A percentile compares a stretch with the other conserved stretches of the same genome.
Evolutionary conservation across 2,113 vertebrate genomes (phyloP).

Genomic region (Phalacrocorax aristotelis): DNA sequence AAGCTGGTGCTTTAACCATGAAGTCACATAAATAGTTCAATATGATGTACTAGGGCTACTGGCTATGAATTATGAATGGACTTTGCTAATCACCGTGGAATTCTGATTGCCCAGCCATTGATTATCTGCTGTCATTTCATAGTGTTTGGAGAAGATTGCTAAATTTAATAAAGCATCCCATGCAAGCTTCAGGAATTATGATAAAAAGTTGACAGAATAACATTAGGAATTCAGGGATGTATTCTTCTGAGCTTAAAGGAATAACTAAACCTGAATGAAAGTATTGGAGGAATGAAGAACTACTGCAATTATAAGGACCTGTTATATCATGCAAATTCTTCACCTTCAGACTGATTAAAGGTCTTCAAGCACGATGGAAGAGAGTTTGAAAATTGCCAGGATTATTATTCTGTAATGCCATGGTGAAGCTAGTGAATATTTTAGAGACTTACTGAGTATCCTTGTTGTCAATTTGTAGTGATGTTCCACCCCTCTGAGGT

Average conservation of each 20-base stretch:
- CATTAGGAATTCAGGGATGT: not conserved
- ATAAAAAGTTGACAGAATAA: not conserved
- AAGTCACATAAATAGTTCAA: not conserved
- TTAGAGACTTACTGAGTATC: not conserved
- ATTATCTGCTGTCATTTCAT: constrained; percentile 21
- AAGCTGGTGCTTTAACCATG: not conserved
- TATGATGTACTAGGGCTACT: not conserved
- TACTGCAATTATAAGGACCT: not conserved
- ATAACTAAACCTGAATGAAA: not conserved
- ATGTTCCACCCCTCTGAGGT: not conserved
- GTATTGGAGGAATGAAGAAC: not conserved
- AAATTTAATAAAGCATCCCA: not conserved
- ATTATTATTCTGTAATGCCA: not conserved
- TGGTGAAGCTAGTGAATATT: not conserved
- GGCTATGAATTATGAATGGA: constrained; percentile 40
- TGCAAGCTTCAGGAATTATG: not conserved
- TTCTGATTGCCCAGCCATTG: not conserved
- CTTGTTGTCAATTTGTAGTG: not conserved
- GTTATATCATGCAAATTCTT: constrained; percentile 25
- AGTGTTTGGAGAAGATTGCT: not conserved
- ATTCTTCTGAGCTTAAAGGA: not conserved
- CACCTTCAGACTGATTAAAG: constrained; percentile 26
- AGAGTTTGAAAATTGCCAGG: not conserved
- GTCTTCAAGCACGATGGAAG: not conserved
- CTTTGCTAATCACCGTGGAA: not conserved